Evolutionary conservation across 2,797 vertebrate genomes (phyloP), one percentile per base, ranked within the genome.

Genomic region (Cynopterus sphinx): DNA sequence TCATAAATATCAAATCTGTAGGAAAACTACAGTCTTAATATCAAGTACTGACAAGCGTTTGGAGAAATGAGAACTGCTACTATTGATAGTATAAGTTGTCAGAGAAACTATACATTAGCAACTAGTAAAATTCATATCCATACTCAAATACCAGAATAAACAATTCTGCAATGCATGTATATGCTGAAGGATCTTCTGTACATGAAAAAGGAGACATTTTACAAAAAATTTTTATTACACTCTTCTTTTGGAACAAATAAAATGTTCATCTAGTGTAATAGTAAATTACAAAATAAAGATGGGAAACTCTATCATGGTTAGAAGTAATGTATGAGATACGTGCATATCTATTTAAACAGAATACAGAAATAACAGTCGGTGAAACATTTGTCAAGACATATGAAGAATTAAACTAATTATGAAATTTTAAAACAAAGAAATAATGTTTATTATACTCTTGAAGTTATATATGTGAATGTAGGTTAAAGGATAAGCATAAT

Each of bases 221-320:
- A 75, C 17, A 92, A 81, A 77, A 77, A 74, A 63, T 33, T 28
- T 2, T 55, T 68, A 24, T 61, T 63, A 75, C 2, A 49, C 0
- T 86, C 8, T 43, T 92, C 22, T 88, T 70, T 87, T n/a, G 49
- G 41, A 61, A 65, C 21, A 96, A 92, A 92, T 71, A 63, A 71
- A 83, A 59, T 36, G 8, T 5, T 9, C 21, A 9, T 26, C 2
- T 41, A 82, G 33, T 68, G n/a, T 28, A 87, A 90, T 17, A 21
- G 1, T 75, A 85, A 92, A 61, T 90, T 68, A 81, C 0, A 46
- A 89, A 89, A 65, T 6, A 65, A 26, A 87, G 33, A 70, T 83
- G 13, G 11, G n/a, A 68, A 93, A 43, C 19, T 19, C 2, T 51
- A 67, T 65, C 9, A 77, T 49, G 24, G 5, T 39, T 92, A 77